Percentiles rank a stretch among this genome's conserved stretches.
Conservation (phyloP, 2,888 invertebrate species). For the Hoplodrina ambigua region DNA sequence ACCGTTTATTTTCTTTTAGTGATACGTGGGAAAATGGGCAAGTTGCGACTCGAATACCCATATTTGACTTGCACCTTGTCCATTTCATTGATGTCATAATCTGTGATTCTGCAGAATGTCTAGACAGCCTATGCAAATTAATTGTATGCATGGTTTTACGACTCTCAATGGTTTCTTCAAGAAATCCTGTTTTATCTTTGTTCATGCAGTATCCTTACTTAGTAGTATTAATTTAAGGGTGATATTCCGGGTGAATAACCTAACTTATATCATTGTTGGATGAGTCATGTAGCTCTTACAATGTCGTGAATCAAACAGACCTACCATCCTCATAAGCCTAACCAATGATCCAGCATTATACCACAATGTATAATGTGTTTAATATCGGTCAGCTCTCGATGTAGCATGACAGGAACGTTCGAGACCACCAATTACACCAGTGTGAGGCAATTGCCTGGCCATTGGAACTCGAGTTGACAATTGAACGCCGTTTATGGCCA, state of each 20-base stretch:
- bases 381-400: slow-evolving; percentile 48
- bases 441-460: slow-evolving; percentile 76
- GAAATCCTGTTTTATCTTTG: too few relatives aligned
- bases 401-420: slow-evolving; percentile 59
- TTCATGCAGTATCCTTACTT: too few relatives aligned
- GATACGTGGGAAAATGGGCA: slow-evolving; percentile 55
- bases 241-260: too few relatives aligned
- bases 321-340: neutral
- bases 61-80: neutral
- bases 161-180: too few relatives aligned
- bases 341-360: slow-evolving; percentile 28
- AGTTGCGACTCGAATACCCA: slow-evolving; percentile 11
- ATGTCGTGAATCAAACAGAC: neutral
- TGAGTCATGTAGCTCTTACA: neutral
- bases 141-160: too few relatives aligned
- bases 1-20: slow-evolving; percentile 53
- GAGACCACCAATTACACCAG: slow-evolving; percentile 75
- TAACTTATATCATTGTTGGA: neutral
- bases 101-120: neutral
- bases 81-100: neutral
- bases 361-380: slow-evolving; percentile 47
- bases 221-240: too few relatives aligned
- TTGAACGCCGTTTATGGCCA: slow-evolving; percentile 76
- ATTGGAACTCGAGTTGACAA: slow-evolving; percentile 69
- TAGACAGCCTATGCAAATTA: neutral